These are phyloP conservation scores for Vanessa cardui DNA, from an alignment of 2,888 invertebrate genomes.

Conservation along the genomic window DNA sequence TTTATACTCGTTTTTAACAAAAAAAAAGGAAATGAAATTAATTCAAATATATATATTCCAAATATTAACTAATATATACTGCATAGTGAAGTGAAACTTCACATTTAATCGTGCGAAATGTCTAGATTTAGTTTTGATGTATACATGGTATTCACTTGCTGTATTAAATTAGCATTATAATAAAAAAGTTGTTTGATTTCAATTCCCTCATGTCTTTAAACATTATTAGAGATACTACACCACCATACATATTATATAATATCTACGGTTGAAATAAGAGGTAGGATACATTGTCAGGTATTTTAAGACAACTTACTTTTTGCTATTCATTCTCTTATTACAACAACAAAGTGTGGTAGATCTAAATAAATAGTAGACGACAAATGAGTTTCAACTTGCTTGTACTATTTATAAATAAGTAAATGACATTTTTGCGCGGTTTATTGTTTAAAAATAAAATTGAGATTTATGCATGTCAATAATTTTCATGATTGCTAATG, in stretches of 20 bases:
- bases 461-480: slow-evolving; percentile 18
- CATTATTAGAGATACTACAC: too few relatives aligned
- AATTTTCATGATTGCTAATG: slow-evolving; percentile 1
- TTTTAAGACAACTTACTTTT: too few relatives aligned
- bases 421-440: not conserved
- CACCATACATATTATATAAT: too few relatives aligned
- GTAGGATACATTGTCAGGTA: too few relatives aligned
- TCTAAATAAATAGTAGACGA: too few relatives aligned
- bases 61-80: slow-evolving; percentile 44
- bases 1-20: slow-evolving; percentile 16
- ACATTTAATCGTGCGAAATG: slow-evolving; percentile 55
- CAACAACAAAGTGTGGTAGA: too few relatives aligned
- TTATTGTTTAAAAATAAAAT: not conserved
- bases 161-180: slow-evolving; percentile 78
- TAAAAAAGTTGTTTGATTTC: slow-evolving; percentile 41
- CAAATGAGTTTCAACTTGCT: too few relatives aligned
- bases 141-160: slow-evolving; percentile 70
- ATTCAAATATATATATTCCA: slow-evolving; percentile 18
- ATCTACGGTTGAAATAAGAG: too few relatives aligned
- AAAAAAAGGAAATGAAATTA: not conserved
- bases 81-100: slow-evolving; percentile 71
- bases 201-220: not conserved
- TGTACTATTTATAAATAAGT: too few relatives aligned
- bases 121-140: slow-evolving; percentile 61
- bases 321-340: too few relatives aligned